Base-by-base conservation (phyloP, 2,113 vertebrate species). In the Trogon melanurus region DNA sequence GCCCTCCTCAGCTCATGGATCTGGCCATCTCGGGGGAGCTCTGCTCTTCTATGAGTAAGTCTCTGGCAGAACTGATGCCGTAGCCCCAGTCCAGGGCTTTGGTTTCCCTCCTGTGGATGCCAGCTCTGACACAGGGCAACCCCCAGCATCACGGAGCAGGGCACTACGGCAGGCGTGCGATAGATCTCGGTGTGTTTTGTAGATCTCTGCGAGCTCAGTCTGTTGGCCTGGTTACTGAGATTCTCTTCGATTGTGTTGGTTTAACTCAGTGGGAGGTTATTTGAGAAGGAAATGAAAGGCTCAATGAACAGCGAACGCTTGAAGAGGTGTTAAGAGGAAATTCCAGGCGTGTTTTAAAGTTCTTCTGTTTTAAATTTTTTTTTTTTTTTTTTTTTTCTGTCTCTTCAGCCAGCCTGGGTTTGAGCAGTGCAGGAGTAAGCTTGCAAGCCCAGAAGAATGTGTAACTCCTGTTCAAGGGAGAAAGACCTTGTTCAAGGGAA, bases 201-300 rank as follows among this genome's bases (percentile, higher is more conserved):
- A 76, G 41, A 36, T 81, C 11, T 16, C 1, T 25, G 66, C 1
- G 11, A 93, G 79, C 62, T 84, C 86, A 0, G 1, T 25, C 14
- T 30, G 69, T 74, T 79, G 61, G 86, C 61, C 89, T 91, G 81
- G 84, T 91, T 91, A 73, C 81, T 1, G 85, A 82, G 85, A 73
- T 88, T 73, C 32, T n/a, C 8, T 95, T 95, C 16, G 45, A 91
- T 91, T 95, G 81, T 94, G 79, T 96, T 91, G 89, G 79, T 95
- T 96, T 94, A 94, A 88, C 94, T 86, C 94, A 78, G 93, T 90
- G 85, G 94, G 96, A 94, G 90, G 88, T 70, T 96, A 79, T 96
- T 94, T 93, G 94, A 85, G 90, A 80, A 78, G 82, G 88, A 91
- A 91, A 88, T 90, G 82, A 93, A 96, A 94, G 89, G 93, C 88